phyloP scores from a whole-genome alignment of 2,888 invertebrate genomes.

The Caenorhabditis zanzibari region DNA sequence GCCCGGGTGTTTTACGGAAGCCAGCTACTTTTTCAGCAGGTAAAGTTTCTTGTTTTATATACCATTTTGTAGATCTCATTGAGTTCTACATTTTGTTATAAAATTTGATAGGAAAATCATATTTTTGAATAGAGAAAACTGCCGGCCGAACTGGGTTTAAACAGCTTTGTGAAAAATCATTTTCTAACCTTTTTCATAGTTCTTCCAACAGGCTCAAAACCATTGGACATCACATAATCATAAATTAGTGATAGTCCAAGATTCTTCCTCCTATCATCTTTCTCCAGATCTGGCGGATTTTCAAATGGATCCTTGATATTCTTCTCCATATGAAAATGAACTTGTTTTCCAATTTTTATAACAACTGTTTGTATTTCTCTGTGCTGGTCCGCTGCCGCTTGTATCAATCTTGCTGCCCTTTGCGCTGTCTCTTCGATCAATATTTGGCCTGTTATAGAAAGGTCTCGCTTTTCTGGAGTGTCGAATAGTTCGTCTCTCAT shows the following conservation, averaged over 20 bases:
- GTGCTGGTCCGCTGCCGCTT: slow-evolving; percentile 85
- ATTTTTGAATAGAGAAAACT: no score
- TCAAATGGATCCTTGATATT: slow-evolving; percentile 68
- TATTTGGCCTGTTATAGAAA: slow-evolving; percentile 75
- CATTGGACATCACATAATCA: slow-evolving; percentile 65
- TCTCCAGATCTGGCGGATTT: slow-evolving; percentile 74
- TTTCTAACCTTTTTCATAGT: slow-evolving; percentile 77
- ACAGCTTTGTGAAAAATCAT: no score
- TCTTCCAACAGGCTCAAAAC: slow-evolving; percentile 71
- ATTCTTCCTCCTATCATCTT: slow-evolving; percentile 1
- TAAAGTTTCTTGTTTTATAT: no score
- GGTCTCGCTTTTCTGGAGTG: slow-evolving; percentile 5
- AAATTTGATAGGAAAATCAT: no score
- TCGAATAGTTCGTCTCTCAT: slow-evolving; percentile 65
- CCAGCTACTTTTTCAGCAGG: no score
- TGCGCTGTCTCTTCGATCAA: slow-evolving; percentile 63
- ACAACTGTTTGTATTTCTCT: slow-evolving; percentile 89
- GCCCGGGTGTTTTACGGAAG: no score
- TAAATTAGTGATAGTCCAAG: slow-evolving; percentile 48
- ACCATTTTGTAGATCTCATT: no score
- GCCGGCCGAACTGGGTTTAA: no score
- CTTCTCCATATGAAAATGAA: slow-evolving; percentile 86
- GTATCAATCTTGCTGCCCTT: slow-evolving; percentile 30
- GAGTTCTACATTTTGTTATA: no score
- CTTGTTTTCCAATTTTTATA: slow-evolving; percentile 96